Evolutionary conservation across 2,888 invertebrate species (phyloP).

Genomic region (Eilema caniola): DNA sequence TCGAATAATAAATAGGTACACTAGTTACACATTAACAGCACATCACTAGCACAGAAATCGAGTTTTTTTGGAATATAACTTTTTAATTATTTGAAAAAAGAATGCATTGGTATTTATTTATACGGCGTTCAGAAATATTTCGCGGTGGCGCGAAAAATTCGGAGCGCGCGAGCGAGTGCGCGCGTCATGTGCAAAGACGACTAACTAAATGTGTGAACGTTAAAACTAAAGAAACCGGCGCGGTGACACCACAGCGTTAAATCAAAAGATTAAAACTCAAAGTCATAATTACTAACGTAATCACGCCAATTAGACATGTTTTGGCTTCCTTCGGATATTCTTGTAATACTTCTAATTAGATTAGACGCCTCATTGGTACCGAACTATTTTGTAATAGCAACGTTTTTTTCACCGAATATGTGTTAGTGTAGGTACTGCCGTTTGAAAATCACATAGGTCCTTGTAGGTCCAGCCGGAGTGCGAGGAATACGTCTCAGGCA

Average conservation of each 20-base stretch:
- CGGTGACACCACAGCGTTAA: constrained; percentile 59
- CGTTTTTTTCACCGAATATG: too few species aligned
- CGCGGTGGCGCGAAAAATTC: constrained; percentile 73
- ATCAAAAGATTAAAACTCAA: constrained; percentile 44
- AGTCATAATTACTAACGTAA: constrained; percentile 45
- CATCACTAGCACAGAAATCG: constrained; percentile 58
- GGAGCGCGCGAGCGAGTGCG: constrained; percentile 73
- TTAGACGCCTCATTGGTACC: constrained; percentile 35
- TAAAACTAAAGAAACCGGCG: constrained; percentile 68
- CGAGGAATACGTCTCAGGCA: too few species aligned
- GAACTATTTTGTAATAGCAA: constrained; percentile 21
- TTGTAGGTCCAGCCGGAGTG: too few species aligned
- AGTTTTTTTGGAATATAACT: constrained; percentile 46
- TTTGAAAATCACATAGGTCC: too few species aligned
- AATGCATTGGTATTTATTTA: constrained; percentile 36
- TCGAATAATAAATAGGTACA: constrained; percentile 50
- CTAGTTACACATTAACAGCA: constrained; percentile 51
- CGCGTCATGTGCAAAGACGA: constrained; percentile 78
- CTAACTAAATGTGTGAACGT: constrained; percentile 73
- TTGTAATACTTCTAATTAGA: constrained; percentile 41
- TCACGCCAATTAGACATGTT: constrained; percentile 37
- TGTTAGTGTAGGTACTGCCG: too few species aligned
- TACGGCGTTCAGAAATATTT: constrained; percentile 60
- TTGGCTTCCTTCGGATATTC: constrained; percentile 41
- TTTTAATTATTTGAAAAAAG: constrained; percentile 36